Percentiles rank a stretch among this genome's conserved stretches.
These are phyloP conservation scores for Agonopterix arenella DNA, from an alignment of 2,888 invertebrate species.

Conservation along the genomic window DNA sequence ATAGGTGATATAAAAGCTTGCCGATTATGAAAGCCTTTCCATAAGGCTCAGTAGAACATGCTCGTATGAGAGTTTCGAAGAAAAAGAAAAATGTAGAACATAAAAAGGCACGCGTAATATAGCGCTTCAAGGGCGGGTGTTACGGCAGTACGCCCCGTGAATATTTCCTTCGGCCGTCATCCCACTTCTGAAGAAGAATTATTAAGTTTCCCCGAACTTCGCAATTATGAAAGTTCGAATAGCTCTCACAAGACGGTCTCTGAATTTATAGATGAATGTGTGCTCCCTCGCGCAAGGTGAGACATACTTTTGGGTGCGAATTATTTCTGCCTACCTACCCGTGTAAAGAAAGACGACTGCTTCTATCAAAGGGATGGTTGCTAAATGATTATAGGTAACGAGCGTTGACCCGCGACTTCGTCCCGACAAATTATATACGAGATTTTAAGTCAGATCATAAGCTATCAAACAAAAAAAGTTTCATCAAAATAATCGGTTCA, in stretches of 20 bases:
- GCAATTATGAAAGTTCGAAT: constrained; percentile 77
- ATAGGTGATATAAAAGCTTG: too few species aligned
- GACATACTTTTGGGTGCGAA: constrained; percentile 33
- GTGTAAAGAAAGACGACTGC: too few species aligned
- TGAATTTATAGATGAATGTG: constrained; percentile 75
- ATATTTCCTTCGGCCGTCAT: constrained; percentile 72
- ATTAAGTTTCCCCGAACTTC: constrained; percentile 74
- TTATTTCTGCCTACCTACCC: constrained; percentile 21
- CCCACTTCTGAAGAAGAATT: constrained; percentile 75
- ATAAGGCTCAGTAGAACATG: background rate
- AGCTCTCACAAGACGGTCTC: constrained; percentile 72
- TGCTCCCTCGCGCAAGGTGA: constrained; percentile 49
- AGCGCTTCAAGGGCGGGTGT: constrained; percentile 55
- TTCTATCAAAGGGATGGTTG: too few species aligned
- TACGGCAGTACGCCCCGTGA: constrained; percentile 64
- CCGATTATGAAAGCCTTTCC: too few species aligned
- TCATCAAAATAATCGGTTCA: too few species aligned
- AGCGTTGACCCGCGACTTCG: too few species aligned
- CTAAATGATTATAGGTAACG: too few species aligned
- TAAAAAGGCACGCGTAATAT: constrained; percentile 56
- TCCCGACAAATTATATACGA: too few species aligned
- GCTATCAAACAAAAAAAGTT: too few species aligned
- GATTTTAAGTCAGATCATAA: too few species aligned
- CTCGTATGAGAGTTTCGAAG: constrained; percentile 30
- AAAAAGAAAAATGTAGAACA: constrained; percentile 47